These are phyloP conservation scores for Pteromalus puparum DNA, from an alignment of 1,140 invertebrate species.

Conservation along the genomic window DNA sequence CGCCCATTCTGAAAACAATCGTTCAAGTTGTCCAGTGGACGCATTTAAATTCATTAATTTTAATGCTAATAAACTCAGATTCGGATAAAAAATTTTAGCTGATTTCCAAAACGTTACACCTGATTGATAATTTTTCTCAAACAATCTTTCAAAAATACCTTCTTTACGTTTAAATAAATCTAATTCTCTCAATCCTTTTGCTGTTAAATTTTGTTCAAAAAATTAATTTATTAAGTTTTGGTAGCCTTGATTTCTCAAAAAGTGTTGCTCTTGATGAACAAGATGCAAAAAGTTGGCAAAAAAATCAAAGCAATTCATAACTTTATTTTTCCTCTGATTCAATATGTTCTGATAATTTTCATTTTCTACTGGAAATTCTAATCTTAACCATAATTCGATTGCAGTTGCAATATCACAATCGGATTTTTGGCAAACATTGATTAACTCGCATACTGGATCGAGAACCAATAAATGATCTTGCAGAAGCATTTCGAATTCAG, in stretches of 20 bases:
- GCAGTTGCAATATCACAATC: background rate
- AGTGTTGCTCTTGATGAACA: background rate
- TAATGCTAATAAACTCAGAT: background rate
- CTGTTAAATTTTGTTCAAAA: background rate
- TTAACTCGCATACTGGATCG: background rate
- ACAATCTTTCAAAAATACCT: background rate
- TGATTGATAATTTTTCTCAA: background rate
- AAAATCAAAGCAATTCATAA: background rate
- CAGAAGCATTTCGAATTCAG: background rate
- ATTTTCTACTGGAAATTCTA: background rate
- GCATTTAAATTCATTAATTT: background rate
- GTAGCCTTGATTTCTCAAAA: background rate
- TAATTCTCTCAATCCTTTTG: background rate
- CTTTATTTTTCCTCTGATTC: background rate
- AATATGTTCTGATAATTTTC: background rate
- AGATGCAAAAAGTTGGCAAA: slow-evolving; percentile 11
- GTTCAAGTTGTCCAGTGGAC: background rate
- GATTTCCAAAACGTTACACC: background rate
- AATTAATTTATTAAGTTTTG: background rate
- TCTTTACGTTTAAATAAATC: background rate
- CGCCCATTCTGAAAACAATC: slow-evolving; percentile 19
- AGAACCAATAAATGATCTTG: slow-evolving; percentile 4
- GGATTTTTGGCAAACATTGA: background rate
- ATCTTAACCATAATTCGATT: background rate
- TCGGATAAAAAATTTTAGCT: background rate